These are phyloP conservation scores for Sylvia borin DNA, from an alignment of 2,797 vertebrate genomes.

Conservation along the genomic window DNA sequence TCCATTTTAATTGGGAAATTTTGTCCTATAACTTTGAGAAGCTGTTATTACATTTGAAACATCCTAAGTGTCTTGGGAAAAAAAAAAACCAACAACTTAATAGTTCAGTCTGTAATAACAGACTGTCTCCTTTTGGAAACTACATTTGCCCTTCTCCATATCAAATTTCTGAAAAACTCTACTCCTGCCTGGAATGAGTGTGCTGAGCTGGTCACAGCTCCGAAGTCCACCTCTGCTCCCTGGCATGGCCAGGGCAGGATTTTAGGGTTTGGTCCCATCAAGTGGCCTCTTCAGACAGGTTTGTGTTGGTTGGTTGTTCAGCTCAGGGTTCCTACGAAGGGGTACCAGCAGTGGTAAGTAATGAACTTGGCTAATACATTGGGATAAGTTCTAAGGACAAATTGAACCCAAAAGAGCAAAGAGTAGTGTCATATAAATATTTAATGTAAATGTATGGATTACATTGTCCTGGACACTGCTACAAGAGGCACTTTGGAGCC, in stretches of 20 bases:
- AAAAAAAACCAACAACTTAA: neutral
- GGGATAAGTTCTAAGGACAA: constrained; percentile 44
- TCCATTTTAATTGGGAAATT: neutral
- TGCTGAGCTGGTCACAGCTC: neutral
- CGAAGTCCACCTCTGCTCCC: fast-evolving
- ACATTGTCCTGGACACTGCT: constrained; percentile 50
- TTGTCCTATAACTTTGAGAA: neutral
- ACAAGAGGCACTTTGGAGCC: constrained; percentile 66
- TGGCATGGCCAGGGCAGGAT: neutral
- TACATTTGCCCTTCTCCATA: neutral
- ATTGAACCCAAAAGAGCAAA: constrained; percentile 36
- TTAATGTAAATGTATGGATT: constrained; percentile 75
- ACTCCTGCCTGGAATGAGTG: neutral
- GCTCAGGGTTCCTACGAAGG: neutral
- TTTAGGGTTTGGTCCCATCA: neutral
- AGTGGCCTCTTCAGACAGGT: neutral
- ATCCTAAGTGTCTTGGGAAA: neutral
- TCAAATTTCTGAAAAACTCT: neutral
- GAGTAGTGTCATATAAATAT: constrained; percentile 70
- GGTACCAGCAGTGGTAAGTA: constrained; percentile 30
- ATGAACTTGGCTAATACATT: constrained; percentile 25
- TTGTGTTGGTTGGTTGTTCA: neutral
- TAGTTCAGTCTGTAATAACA: neutral
- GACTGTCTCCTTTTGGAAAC: neutral
- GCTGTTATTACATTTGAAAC: neutral